Evolutionary conservation across 2,888 invertebrate genomes (phyloP), one percentile per base, ranked within the genome.

Genomic region (Xylota sylvarum): DNA sequence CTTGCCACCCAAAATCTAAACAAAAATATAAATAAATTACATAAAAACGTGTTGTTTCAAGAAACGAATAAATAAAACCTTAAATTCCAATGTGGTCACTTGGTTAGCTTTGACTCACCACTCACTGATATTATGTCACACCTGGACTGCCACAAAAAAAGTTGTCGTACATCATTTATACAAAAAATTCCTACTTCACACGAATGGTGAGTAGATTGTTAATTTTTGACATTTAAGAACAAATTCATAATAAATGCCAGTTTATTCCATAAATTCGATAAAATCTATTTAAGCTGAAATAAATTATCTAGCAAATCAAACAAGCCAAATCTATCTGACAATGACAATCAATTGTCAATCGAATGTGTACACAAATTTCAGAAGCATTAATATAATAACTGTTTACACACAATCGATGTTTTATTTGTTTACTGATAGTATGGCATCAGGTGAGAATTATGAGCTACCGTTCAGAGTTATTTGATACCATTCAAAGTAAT

Each of bases 341-440:
- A n/a, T n/a, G n/a, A 35, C 56, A 58, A 10, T 58, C 27, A 52
- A 50, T 12, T 55, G 55, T 55, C 55, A 55, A 32, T 32, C 32
- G 9, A 55, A 14, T 30, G 27, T 30, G 55, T n/a, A 1, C n/a
- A 27, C 17, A 10, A 17, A 35, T 5, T 37, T 37, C 58, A 6
- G 58, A 19, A 37, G 37, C 58, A 37, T 37, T 30, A 58, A 35
- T 37, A 56, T 10, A 35, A 32, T 12, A 58, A 37, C 58, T 67
- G 52, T 67, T 67, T 52, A 52, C 52, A 14, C 14, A 27, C 37
- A 43, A 69, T 55, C 55, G 55, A 69, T 69, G 12, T 37, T 27
- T 5, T 69, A 43, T 55, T 43, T 69, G 69, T 69, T 12, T 30
- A 69, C 69, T 65, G 64, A 64, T 64, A 64, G 10, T 3, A 19